Evolutionary conservation across 2,888 invertebrate genomes (phyloP), one percentile per base, ranked within the genome.

Genomic region (Eupeodes latifasciatus): DNA sequence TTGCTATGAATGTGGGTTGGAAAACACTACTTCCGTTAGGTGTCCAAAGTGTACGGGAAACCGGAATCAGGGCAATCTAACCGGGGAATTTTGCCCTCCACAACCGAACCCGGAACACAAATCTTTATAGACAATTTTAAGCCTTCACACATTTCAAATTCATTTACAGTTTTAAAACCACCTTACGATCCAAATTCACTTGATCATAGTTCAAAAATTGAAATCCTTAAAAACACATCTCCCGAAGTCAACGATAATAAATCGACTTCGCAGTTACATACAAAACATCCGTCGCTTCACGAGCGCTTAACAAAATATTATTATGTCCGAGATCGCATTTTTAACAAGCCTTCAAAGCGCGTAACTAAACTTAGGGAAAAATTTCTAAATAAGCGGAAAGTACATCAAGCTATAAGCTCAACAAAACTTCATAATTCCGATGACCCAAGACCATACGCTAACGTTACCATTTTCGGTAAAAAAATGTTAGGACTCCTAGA

Each of bases 61-160:
- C 66, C 66, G 66, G 49, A 66, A 47, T 14, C 19, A 44, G 64
- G 53, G 64, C 76, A 14, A 66, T 47, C 14, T 55, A 27, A 34
- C 64, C 55, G 76, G 76, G 66, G 44, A 66, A 66, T 27, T 55
- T 76, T 47, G 76, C 11, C 76, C 76, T 11, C 19, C 40, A 27
- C 14, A 12, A 64, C 14, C 19, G 19, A 64, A 76, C 64, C 76
- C 76, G 55, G 64, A 64, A 6, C 12, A 14, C 10, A 64, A 55
- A 49, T 4, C 10, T 9, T 40, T 40, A 9, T 40, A 61, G 40
- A 61, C 3, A 49, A 47, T 12, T 16, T 40, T 2, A 34, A 36
- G 7, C 34, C 0, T n/a, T n/a, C 40, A 36, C 5, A 36, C 9
- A 40, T 36, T 61, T 11, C 14, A 11, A 61, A 74, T 12, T n/a